Base-by-base conservation (phyloP, 2,797 vertebrate species). In the Furcifer pardalis region DNA sequence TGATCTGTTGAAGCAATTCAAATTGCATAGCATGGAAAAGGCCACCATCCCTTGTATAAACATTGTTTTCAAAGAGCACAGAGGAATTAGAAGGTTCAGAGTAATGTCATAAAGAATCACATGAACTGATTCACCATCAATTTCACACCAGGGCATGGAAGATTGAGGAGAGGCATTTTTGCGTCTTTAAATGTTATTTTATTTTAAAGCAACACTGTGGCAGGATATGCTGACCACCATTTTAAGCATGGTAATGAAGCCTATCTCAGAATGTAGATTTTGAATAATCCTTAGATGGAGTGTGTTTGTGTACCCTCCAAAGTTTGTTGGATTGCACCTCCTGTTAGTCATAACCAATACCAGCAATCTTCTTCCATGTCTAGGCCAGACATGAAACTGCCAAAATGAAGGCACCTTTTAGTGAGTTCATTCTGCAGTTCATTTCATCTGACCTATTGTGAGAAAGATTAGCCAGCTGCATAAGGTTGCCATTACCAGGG, bases 1-100 rank as follows among this genome's bases (percentile, higher is more conserved):
- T 93, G 94, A 96, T 95, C 94, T 95, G 94, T 95, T 95, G 92
- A 96, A 95, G 90, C 89, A 90, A 91, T 91, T 94, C 94, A 90
- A 95, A 91, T 86, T 79, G 89, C 89, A 90, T 93, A 92, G 91
- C 92, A 92, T 92, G 88, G 94, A 96, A 84, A 95, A 96, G 94
- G 94, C 94, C 93, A 95, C 90, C 88, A 85, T 94, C 93, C 94
- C 76, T 88, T 80, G 1, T 93, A 95, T 92, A 95, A 95, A 94
- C 85, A 93, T 93, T 94, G 94, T 90, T 90, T 46, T 89, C 88
- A 94, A 94, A 95, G 91, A 95, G 79, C 91, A 91, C 91, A 85
- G 81, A 77, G 92, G 90, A 94, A 94, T 94, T 92, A 93, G 90
- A 91, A 94, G 89, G n/a, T 49, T 83, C 84, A 87, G 87, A 83